Evolutionary conservation across 2,888 invertebrate species (phyloP).

Genomic region (Trichacis sp.): DNA sequence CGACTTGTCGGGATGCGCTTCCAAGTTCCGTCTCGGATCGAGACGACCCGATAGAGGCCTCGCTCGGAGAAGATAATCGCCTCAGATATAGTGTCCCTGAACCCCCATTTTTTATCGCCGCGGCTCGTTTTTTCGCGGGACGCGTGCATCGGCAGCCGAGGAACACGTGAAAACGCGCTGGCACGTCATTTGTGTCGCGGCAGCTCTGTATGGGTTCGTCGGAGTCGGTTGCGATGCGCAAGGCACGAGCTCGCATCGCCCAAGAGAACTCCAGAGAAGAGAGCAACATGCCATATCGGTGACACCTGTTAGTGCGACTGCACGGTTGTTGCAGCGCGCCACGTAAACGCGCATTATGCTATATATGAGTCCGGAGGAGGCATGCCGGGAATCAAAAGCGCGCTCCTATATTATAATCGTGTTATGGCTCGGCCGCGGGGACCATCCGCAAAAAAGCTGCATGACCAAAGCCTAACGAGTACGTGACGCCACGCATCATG

Average conservation of each 20-base stretch:
- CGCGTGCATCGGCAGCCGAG: too few species aligned
- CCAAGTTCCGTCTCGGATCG: slow-evolving; percentile 49
- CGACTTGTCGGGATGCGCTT: slow-evolving; percentile 42
- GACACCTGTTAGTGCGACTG: slow-evolving; percentile 63
- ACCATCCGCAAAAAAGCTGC: slow-evolving; percentile 16
- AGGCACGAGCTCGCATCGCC: slow-evolving; percentile 42
- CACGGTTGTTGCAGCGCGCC: slow-evolving; percentile 23
- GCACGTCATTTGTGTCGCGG: slow-evolving; percentile 14
- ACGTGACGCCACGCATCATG: slow-evolving; percentile 3
- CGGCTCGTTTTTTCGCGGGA: too few species aligned
- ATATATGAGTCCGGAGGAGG: slow-evolving; percentile 27
- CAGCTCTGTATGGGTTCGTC: slow-evolving; percentile 50
- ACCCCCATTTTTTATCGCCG: slow-evolving; percentile 20
- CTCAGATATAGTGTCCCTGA: slow-evolving; percentile 41
- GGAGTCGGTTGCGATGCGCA: slow-evolving; percentile 33
- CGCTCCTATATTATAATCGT: slow-evolving; percentile 63
- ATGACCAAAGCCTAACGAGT: neutral
- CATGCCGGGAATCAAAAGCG: slow-evolving; percentile 63
- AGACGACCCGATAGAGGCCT: slow-evolving; percentile 39
- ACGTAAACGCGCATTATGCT: slow-evolving; percentile 23
- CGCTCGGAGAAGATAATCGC: slow-evolving; percentile 37
- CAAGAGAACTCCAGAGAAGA: slow-evolving; percentile 20
- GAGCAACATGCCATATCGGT: slow-evolving; percentile 65
- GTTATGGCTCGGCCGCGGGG: slow-evolving; percentile 53
- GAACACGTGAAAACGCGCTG: slow-evolving; percentile 22